A percentile compares a stretch with the other conserved stretches of the same genome.
Evolutionary conservation across 2,888 invertebrate genomes (phyloP).

Genomic region (Anagyrus pseudococci): DNA sequence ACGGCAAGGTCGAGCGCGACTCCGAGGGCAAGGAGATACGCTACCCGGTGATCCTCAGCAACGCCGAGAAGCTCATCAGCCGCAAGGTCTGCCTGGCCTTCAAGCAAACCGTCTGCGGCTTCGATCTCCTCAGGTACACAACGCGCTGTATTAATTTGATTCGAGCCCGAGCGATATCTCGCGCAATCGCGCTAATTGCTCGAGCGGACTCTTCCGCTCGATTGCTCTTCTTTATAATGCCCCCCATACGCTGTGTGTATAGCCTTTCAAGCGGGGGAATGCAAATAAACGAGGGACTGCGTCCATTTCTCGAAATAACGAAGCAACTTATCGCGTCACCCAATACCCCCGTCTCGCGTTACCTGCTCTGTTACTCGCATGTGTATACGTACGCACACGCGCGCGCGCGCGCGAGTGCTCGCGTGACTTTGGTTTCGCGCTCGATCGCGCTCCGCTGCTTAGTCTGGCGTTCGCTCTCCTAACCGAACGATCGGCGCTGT

Average conservation of each 20-base stretch:
- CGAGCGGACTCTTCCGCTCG: no score
- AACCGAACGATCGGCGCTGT: no score
- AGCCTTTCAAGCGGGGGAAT: no score
- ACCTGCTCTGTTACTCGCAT: no score
- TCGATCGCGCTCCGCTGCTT: no score
- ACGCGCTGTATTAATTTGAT: background rate
- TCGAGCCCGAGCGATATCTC: background rate
- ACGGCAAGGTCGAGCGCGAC: slow-evolving; percentile 98
- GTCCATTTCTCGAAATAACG: background rate
- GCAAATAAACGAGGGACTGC: no score
- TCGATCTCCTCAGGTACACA: slow-evolving; percentile 85
- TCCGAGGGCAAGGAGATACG: slow-evolving; percentile 98
- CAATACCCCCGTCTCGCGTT: slow-evolving; percentile 24
- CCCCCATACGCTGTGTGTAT: no score
- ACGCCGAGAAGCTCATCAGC: slow-evolving; percentile 97
- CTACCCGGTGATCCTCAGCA: slow-evolving; percentile 97
- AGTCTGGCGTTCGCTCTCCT: no score
- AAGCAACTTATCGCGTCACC: slow-evolving; percentile 29
- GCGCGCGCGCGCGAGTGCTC: background rate
- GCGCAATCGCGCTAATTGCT: background rate
- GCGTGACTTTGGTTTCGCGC: background rate
- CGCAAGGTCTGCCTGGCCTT: slow-evolving; percentile 95
- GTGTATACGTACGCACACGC: no score
- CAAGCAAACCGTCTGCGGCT: slow-evolving; percentile 99
- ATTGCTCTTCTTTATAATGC: no score